These are phyloP conservation scores for Rhyacophila evoluta DNA, from an alignment of 2,888 invertebrate genomes.

Conservation along the genomic window DNA sequence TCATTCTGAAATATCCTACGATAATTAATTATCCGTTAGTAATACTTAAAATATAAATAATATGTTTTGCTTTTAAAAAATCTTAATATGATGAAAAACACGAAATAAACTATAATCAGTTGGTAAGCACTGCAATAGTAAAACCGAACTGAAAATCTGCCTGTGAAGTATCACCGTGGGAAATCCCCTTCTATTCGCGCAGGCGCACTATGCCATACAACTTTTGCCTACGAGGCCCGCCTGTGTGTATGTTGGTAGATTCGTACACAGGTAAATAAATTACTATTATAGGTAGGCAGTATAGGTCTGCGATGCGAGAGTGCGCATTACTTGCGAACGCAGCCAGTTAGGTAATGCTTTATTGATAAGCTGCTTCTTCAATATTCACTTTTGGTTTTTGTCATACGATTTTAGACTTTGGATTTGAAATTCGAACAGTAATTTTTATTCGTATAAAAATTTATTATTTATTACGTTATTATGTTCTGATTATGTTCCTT, in stretches of 20 bases:
- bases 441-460: too few species aligned
- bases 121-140: not conserved
- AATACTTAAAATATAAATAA: too few species aligned
- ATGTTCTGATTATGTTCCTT: too few species aligned
- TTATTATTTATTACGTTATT: too few species aligned
- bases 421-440: too few species aligned
- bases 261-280: constrained; percentile 9
- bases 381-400: not conserved
- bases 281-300: too few species aligned
- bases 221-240: not conserved
- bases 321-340: not conserved
- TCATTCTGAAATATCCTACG: too few species aligned
- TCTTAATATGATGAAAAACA: too few species aligned
- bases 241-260: not conserved
- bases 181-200: constrained; percentile 4
- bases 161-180: constrained; percentile 15
- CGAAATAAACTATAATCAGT: too few species aligned
- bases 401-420: too few species aligned
- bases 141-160: not conserved
- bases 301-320: not conserved
- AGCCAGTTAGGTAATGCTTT: not conserved
- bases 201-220: not conserved
- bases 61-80: too few species aligned
- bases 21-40: too few species aligned
- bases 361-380: not conserved